These are phyloP conservation scores for Rhizoglyphus robini DNA, from an alignment of 1,140 invertebrate genomes.

Conservation along the genomic window DNA sequence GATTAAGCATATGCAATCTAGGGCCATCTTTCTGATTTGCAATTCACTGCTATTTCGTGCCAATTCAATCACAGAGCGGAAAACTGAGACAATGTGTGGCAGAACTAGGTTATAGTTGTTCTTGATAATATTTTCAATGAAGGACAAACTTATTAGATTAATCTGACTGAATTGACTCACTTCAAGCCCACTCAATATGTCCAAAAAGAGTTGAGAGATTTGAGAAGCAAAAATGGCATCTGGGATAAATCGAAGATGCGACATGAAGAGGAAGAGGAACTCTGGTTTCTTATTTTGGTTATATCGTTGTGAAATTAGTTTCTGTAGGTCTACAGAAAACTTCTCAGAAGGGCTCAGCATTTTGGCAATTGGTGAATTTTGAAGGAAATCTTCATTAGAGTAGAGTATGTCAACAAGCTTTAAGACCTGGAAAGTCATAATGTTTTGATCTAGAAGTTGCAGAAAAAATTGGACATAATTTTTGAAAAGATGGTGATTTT, in stretches of 20 bases:
- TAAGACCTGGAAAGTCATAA: background rate
- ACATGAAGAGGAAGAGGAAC: background rate
- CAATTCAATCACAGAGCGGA: background rate
- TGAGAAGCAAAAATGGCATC: background rate
- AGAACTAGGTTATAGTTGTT: background rate
- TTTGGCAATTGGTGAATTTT: background rate
- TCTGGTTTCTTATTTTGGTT: background rate
- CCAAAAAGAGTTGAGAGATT: background rate
- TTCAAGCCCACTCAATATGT: background rate
- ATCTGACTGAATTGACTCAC: background rate
- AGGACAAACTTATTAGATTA: background rate
- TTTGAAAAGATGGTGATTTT: background rate
- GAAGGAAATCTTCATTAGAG: background rate
- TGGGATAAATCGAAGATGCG: background rate
- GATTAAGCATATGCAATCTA: background rate
- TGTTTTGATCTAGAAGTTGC: background rate
- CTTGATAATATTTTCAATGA: background rate
- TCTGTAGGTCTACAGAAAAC: background rate
- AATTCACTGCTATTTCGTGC: background rate
- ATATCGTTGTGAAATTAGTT: background rate
- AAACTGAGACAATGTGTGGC: background rate
- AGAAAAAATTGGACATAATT: background rate
- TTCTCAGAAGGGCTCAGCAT: background rate
- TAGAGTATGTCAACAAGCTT: background rate
- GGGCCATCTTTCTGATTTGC: background rate